Evolutionary conservation across 2,888 invertebrate species (phyloP).

Genomic region (Philereme vetulata): DNA sequence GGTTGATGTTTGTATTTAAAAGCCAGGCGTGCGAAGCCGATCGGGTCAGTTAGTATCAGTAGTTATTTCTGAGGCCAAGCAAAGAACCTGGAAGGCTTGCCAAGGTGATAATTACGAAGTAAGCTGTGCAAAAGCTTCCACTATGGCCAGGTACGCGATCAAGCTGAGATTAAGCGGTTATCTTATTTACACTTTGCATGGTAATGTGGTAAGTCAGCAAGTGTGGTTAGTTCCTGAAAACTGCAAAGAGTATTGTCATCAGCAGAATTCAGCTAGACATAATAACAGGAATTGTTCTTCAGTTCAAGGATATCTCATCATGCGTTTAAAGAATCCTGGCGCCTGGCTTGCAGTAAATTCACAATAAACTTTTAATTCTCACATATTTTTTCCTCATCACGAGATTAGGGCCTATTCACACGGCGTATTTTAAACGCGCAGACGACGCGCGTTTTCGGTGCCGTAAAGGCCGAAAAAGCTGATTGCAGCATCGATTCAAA

Average conservation of each 20-base stretch:
- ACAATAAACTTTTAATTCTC: slow-evolving; percentile 21
- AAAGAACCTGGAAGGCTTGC: slow-evolving; percentile 11
- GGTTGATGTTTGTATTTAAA: no score
- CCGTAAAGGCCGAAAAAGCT: no score
- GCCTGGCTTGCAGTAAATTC: slow-evolving; percentile 8
- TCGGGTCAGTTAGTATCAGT: no score
- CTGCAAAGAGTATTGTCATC: no score
- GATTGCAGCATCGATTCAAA: no score
- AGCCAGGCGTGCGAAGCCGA: no score
- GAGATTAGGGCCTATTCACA: not conserved
- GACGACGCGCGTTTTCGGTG: no score
- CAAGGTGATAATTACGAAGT: slow-evolving; percentile 23
- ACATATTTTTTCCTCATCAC: not conserved
- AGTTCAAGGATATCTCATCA: slow-evolving; percentile 8
- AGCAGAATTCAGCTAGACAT: no score
- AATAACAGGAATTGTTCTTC: not conserved
- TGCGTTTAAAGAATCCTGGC: not conserved
- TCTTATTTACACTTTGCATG: slow-evolving; percentile 21
- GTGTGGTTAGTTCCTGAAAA: no score
- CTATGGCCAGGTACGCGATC: slow-evolving; percentile 23
- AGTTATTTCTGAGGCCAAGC: slow-evolving; percentile 8
- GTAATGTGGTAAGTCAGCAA: slow-evolving; percentile 3
- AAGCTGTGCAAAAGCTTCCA: slow-evolving; percentile 24
- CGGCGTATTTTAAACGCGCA: no score
- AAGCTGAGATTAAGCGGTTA: slow-evolving; percentile 28